A percentile compares a stretch with the other conserved stretches of the same genome.
These are phyloP conservation scores for Nothobranchius furzeri DNA, from an alignment of 2,113 vertebrate species.

Conservation along the genomic window DNA sequence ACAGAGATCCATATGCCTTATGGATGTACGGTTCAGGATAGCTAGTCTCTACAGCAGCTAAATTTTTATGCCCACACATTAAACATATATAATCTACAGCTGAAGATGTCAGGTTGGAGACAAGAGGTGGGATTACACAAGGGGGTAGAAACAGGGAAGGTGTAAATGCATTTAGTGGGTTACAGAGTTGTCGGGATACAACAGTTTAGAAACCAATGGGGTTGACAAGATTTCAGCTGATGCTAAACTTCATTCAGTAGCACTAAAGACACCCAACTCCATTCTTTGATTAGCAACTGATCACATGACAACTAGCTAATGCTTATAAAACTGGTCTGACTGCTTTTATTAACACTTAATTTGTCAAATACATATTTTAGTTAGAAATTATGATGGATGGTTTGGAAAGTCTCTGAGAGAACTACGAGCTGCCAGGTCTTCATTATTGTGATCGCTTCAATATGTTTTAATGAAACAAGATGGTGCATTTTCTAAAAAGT, in stretches of 20 bases:
- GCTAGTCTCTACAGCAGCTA: background rate
- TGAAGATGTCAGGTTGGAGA: slow-evolving; percentile 16
- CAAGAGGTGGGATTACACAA: background rate
- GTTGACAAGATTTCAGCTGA: background rate
- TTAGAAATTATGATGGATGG: no score
- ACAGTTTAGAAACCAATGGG: background rate
- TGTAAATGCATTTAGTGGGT: slow-evolving; percentile 1
- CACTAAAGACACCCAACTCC: background rate
- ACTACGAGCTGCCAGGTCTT: no score
- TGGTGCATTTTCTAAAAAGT: no score
- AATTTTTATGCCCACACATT: slow-evolving; percentile 46
- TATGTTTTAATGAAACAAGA: no score
- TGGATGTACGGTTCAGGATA: slow-evolving; percentile 5
- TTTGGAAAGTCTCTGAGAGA: no score
- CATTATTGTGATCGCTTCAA: no score
- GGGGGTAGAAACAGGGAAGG: background rate
- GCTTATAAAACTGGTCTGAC: background rate
- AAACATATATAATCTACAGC: slow-evolving; percentile 35
- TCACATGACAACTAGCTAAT: background rate
- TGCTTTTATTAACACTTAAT: background rate
- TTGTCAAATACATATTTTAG: no score
- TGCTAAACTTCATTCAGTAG: background rate
- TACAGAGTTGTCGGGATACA: background rate
- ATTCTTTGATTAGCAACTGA: background rate
- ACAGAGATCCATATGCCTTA: slow-evolving; percentile 14